These are phyloP conservation scores for Quadroppia sp. DNA, from an alignment of 2,888 invertebrate genomes.

Conservation along the genomic window DNA sequence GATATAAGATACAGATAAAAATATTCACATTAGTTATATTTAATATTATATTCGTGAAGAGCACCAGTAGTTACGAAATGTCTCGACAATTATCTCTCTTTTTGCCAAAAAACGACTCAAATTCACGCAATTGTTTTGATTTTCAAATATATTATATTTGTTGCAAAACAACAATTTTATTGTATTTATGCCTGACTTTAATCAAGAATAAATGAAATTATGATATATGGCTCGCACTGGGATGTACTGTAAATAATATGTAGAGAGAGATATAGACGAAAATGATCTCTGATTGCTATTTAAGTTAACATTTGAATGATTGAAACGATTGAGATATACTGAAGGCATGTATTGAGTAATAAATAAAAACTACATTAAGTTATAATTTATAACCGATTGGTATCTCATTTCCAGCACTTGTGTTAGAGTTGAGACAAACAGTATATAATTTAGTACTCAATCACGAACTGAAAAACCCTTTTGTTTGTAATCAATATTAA, in stretches of 20 bases:
- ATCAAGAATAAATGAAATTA: neutral
- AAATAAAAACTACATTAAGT: too few species aligned
- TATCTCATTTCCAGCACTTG: neutral
- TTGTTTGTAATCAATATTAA: neutral
- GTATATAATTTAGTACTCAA: constrained; percentile 31
- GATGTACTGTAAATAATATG: neutral
- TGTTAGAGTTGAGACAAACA: neutral
- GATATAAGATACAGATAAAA: neutral
- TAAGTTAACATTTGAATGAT: too few species aligned
- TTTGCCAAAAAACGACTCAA: neutral
- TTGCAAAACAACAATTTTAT: neutral
- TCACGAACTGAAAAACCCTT: constrained; percentile 14
- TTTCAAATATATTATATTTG: neutral
- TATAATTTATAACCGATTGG: neutral
- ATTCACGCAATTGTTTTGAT: neutral
- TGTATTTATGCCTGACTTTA: neutral
- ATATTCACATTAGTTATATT: neutral
- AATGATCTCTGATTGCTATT: too few species aligned
- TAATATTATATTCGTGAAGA: neutral
- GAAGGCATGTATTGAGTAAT: neutral
- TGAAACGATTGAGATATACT: too few species aligned
- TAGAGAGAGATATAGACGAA: too few species aligned
- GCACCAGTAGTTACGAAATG: neutral
- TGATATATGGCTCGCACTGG: neutral
- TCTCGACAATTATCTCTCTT: neutral